Base-by-base conservation (phyloP, 2,888 invertebrate genomes). In the Euplagia quadripunctaria region DNA sequence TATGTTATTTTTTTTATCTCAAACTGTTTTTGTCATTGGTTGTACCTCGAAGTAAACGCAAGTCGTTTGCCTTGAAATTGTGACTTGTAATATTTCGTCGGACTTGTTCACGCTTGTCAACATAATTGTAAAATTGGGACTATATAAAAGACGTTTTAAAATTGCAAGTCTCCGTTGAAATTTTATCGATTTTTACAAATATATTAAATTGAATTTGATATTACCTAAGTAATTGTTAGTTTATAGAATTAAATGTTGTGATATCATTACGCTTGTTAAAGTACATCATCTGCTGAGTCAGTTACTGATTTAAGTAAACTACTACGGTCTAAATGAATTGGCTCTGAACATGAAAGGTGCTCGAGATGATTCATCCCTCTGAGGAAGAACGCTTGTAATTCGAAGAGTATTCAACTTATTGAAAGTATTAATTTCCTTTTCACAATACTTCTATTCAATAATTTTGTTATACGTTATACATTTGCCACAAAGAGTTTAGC, bases 231-330 rank as follows among this genome's bases (percentile, higher is more conserved):
- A n/a, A 31, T 51, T 66, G 51, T 51, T 66, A 51, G 17, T 51
- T 51, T 17, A 31, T 66, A 51, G 41, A 66, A 31, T n/a, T 51
- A 17, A 41, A 51, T 51, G 66, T 66, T 66, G 66, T 51, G 51
- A 66, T 66, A 66, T 51, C 16, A 16, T 41, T 66, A 17, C 12
- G 14, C 43, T 46, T 46, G 9, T 46, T 46, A 46, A 46, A 46
- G 43, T 46, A 46, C 9, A 46, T 14, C 31, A 31, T 61, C 14
- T 14, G 31, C 9, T 3, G 43, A 46, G 43, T 31, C 14, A 16
- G 12, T 51, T 51, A 14, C 16, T 51, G 51, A 16, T 51, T 14
- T 16, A 51, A 16, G 14, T 0, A 20, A 52, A 52, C 16, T 17
- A 16, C 16, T 52, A 17, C 52, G 16, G 16, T 52, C 16, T 55